phyloP scores from a whole-genome alignment of 2,113 vertebrate species.

The Heterochromis multidens region DNA sequence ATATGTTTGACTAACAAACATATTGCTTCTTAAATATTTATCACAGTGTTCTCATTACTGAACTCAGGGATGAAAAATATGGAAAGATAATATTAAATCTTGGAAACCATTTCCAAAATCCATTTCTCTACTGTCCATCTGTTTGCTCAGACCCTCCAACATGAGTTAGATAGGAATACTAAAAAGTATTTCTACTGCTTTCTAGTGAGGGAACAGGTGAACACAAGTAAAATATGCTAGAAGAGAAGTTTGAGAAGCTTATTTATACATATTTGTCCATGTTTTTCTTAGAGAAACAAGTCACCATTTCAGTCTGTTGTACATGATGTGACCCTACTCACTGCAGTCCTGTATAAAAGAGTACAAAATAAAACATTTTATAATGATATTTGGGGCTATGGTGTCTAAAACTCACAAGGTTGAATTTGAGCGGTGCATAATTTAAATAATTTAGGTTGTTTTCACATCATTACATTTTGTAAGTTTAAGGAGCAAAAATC shows the following conservation, averaged over 20 bases:
- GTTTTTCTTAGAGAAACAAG: not conserved
- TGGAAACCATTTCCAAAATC: too few relatives aligned
- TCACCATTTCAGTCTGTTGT: too few relatives aligned
- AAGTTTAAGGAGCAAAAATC: too few relatives aligned
- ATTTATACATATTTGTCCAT: not conserved
- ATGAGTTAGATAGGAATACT: too few relatives aligned
- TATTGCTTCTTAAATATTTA: not conserved
- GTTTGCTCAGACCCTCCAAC: too few relatives aligned
- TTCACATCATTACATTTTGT: too few relatives aligned
- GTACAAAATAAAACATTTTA: not conserved
- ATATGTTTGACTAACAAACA: not conserved
- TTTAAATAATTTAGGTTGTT: too few relatives aligned
- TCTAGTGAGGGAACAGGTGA: not conserved
- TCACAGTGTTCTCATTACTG: not conserved
- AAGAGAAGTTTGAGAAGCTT: not conserved
- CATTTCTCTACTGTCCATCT: too few relatives aligned
- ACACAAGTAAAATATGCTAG: not conserved
- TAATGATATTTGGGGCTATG: not conserved
- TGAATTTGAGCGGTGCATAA: too few relatives aligned
- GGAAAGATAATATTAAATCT: not conserved
- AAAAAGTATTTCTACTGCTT: too few relatives aligned
- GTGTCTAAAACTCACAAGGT: not conserved
- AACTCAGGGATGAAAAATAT: not conserved
- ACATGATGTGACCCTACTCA: too few relatives aligned
- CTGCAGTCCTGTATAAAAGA: too few relatives aligned